These are phyloP conservation scores for Mythimna albipuncta DNA, from an alignment of 2,888 invertebrate genomes.

Conservation along the genomic window DNA sequence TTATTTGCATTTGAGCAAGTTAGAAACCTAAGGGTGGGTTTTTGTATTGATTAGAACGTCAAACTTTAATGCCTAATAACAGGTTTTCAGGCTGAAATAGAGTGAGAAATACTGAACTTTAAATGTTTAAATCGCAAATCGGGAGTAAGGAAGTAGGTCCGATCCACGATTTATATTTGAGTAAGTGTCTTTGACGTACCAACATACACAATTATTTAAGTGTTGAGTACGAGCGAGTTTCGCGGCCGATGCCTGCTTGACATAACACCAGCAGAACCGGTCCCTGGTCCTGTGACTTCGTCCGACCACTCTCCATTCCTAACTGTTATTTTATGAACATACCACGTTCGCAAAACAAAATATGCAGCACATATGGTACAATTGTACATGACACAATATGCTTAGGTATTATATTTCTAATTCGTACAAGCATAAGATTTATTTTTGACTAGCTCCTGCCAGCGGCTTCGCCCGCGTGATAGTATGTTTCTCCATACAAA, in stretches of 20 bases:
- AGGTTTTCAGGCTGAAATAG: too few relatives aligned
- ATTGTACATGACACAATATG: slow-evolving; percentile 1
- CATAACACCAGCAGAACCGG: slow-evolving; percentile 56
- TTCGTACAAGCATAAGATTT: slow-evolving; percentile 6
- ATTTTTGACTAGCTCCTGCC: slow-evolving; percentile 4
- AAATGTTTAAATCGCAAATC: too few relatives aligned
- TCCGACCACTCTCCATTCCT: slow-evolving; percentile 40
- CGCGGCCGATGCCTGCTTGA: slow-evolving; percentile 36
- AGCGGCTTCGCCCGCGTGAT: too few relatives aligned
- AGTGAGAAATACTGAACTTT: too few relatives aligned
- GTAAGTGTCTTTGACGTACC: neutral
- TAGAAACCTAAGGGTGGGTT: too few relatives aligned
- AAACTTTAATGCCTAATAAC: too few relatives aligned
- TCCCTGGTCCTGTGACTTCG: slow-evolving; percentile 50
- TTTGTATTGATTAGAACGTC: too few relatives aligned
- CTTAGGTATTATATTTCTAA: slow-evolving; percentile 6
- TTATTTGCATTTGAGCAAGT: slow-evolving; percentile 5
- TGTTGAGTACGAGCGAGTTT: slow-evolving; percentile 33
- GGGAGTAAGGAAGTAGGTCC: neutral
- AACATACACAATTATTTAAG: neutral
- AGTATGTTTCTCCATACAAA: too few relatives aligned
- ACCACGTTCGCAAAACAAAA: slow-evolving; percentile 14
- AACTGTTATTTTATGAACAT: slow-evolving; percentile 53
- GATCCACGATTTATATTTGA: neutral
- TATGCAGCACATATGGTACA: neutral